phyloP scores from a whole-genome alignment of 2,113 vertebrate species.

The Megaceryle maxima region DNA sequence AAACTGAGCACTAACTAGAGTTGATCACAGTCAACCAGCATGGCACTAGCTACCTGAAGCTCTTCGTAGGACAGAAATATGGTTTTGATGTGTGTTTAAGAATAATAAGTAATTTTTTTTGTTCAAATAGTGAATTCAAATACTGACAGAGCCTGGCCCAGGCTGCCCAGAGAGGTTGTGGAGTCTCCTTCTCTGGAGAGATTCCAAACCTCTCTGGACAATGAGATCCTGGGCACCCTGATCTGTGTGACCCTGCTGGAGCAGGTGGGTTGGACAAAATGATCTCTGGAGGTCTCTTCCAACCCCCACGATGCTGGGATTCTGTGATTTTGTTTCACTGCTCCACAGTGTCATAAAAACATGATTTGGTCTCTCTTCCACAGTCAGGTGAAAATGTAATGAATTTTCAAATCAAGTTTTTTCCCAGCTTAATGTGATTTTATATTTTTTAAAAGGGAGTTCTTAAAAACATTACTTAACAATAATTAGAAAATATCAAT shows the following conservation, averaged over 20 bases:
- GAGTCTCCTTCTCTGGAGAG: no score
- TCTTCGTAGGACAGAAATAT: background rate
- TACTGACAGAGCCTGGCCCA: no score
- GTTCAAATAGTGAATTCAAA: background rate
- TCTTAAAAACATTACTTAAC: background rate
- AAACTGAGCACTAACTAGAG: background rate
- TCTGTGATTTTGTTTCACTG: no score
- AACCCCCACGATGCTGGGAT: no score
- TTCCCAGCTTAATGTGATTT: background rate
- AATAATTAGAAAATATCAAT: no score
- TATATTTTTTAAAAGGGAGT: background rate
- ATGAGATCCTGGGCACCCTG: no score
- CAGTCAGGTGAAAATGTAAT: background rate
- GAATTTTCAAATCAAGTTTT: background rate
- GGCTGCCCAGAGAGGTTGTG: no score
- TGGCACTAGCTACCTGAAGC: rapidly evolving
- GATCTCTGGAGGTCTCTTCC: no score
- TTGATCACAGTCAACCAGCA: background rate
- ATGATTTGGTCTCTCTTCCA: rapidly evolving
- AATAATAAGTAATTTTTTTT: background rate
- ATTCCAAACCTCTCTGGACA: no score
- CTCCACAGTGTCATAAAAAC: background rate
- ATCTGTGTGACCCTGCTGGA: no score
- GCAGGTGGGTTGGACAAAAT: no score
- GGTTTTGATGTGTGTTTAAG: background rate